These are phyloP conservation scores for Podarcis raffonei DNA, from an alignment of 2,113 vertebrate species.

Conservation along the genomic window DNA sequence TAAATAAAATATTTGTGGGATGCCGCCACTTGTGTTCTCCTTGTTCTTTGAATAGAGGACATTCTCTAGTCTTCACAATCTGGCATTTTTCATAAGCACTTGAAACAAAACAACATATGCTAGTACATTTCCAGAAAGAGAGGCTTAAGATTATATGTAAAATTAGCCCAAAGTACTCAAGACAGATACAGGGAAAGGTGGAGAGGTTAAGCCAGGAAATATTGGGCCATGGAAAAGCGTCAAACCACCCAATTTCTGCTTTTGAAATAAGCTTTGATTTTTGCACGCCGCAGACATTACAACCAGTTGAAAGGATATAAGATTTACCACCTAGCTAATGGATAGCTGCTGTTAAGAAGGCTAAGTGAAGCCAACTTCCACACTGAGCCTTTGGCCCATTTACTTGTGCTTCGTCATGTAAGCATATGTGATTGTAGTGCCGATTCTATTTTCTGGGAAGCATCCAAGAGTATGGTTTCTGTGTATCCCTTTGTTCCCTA, in stretches of 20 bases:
- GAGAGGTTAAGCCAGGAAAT: no score
- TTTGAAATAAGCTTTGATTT: background rate
- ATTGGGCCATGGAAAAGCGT: background rate
- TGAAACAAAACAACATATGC: conserved; percentile 22
- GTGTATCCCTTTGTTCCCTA: background rate
- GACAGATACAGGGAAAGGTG: background rate
- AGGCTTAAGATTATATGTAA: conserved; percentile 24
- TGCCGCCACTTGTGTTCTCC: conserved; percentile 46
- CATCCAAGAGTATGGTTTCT: background rate
- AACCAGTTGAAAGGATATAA: background rate
- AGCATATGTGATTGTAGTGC: background rate
- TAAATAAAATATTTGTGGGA: conserved; percentile 4
- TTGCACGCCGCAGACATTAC: background rate
- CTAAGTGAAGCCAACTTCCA: background rate
- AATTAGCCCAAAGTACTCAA: background rate
- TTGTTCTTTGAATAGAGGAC: conserved; percentile 41
- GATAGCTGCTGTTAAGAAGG: background rate
- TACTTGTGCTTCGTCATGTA: background rate
- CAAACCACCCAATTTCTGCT: background rate
- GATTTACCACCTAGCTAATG: background rate
- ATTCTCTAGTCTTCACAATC: conserved; percentile 46
- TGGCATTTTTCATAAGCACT: conserved; percentile 43
- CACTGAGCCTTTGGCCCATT: background rate
- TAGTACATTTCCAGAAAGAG: conserved; percentile 34
- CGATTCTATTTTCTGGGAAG: background rate